Conservation (phyloP, 2,888 invertebrate genomes). For the Campoletis raptor region DNA sequence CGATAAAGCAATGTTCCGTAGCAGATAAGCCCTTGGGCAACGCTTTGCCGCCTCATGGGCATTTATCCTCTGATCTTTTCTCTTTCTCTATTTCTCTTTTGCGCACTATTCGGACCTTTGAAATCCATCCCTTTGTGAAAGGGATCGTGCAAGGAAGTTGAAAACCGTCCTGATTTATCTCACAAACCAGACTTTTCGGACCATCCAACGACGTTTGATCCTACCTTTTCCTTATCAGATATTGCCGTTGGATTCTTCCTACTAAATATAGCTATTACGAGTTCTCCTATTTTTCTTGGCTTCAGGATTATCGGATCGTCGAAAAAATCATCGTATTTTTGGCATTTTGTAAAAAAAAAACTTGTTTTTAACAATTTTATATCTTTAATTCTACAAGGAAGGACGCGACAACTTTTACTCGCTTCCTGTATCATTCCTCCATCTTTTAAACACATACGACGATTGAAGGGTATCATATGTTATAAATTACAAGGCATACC, state of each 20-base stretch:
- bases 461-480: slow-evolving; percentile 53
- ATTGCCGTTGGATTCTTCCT: slow-evolving; percentile 27
- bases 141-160: slow-evolving; percentile 26
- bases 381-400: too few species aligned
- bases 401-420: too few species aligned
- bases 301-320: neutral
- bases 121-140: slow-evolving; percentile 47
- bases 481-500: slow-evolving; percentile 59
- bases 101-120: slow-evolving; percentile 35
- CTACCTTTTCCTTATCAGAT: slow-evolving; percentile 66
- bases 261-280: neutral
- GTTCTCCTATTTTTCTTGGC: neutral
- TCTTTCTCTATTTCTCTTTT: slow-evolving; percentile 7
- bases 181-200: slow-evolving; percentile 36
- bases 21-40: slow-evolving; percentile 41
- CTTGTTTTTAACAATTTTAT: too few species aligned
- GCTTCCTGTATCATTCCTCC: too few species aligned
- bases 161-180: slow-evolving; percentile 60
- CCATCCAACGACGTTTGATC: slow-evolving; percentile 66
- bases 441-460: too few species aligned
- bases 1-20: slow-evolving; percentile 46
- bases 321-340: neutral
- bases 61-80: slow-evolving; percentile 31
- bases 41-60: slow-evolving; percentile 56
- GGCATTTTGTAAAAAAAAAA: neutral